phyloP scores from a whole-genome alignment of 2,797 vertebrate genomes.

The Luscinia luscinia region DNA sequence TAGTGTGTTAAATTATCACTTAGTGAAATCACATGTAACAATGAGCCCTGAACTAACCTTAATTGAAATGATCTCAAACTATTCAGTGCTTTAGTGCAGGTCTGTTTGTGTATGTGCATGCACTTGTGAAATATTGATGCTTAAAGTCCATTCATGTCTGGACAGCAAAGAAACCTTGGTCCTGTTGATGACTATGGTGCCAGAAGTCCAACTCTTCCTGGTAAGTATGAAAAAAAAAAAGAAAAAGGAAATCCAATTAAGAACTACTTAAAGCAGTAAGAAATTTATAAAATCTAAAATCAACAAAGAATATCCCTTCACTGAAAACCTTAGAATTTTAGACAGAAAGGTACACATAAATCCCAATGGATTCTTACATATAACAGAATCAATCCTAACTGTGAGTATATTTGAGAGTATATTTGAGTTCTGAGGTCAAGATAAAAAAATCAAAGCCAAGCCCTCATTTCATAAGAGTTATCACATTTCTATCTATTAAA shows the following conservation, averaged over 20 bases:
- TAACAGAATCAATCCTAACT: not conserved
- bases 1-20: slow-evolving; percentile 30
- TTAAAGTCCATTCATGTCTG: not conserved
- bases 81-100: not conserved
- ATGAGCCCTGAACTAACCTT: slow-evolving; percentile 17
- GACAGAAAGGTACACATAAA: not conserved
- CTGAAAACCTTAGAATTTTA: not conserved
- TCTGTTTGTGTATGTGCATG: not conserved
- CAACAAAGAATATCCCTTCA: not conserved
- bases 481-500: not conserved
- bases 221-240: not conserved
- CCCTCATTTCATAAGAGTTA: not conserved
- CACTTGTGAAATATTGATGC: not conserved
- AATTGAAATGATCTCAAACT: slow-evolving; percentile 5
- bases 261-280: not conserved
- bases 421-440: not conserved
- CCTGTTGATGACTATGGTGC: not conserved
- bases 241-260: not conserved
- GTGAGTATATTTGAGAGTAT: not conserved
- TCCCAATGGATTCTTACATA: not conserved
- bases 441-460: not conserved
- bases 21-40: slow-evolving; percentile 13
- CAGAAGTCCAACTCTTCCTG: not conserved
- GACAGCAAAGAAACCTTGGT: not conserved
- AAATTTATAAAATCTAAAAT: not conserved